phyloP scores from a whole-genome alignment of 2,797 vertebrate species.

The Fundulus diaphanus region DNA sequence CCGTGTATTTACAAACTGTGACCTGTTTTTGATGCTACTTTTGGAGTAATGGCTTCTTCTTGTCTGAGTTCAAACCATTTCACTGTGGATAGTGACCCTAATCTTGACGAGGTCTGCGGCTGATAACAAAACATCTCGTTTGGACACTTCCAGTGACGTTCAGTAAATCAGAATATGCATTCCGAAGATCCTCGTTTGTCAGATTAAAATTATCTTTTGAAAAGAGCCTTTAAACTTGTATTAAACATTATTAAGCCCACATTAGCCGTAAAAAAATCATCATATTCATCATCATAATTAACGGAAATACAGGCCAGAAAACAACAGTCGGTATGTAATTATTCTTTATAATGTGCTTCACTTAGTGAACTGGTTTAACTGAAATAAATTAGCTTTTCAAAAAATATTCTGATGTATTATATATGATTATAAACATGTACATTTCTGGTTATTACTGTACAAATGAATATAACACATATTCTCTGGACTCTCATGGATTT shows the following conservation, averaged over 20 bases:
- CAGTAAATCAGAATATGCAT: not conserved
- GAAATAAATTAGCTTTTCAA: not conserved
- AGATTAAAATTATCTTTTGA: not conserved
- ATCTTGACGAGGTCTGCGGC: not conserved
- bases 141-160: not conserved
- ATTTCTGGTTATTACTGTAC: not conserved
- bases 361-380: not conserved
- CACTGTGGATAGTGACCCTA: not conserved
- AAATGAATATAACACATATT: not conserved
- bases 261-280: no score
- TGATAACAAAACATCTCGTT: not conserved
- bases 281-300: not conserved
- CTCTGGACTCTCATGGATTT: no score
- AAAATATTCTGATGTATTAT: not conserved
- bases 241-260: not conserved
- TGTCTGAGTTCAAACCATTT: no score
- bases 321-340: not conserved
- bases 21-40: no score
- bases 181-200: not conserved
- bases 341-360: not conserved
- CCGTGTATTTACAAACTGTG: not conserved
- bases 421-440: not conserved
- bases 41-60: no score
- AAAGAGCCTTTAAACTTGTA: not conserved
- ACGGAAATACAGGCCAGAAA: not conserved